Evolutionary conservation across 2,113 vertebrate species (phyloP).

Genomic region (Limanda limanda): DNA sequence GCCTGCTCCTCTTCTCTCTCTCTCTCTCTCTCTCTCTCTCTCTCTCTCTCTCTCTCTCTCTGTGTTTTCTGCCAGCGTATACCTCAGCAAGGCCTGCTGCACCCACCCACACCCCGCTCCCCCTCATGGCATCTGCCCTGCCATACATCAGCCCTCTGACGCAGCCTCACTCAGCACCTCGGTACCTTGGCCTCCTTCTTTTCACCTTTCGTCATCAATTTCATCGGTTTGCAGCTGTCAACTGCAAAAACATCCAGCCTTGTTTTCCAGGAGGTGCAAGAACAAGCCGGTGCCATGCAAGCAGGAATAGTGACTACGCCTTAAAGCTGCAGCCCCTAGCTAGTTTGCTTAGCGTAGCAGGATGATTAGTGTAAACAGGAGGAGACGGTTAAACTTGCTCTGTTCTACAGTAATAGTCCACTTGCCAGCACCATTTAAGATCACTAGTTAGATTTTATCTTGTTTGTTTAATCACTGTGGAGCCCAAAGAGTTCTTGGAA

Average conservation of each 20-base stretch:
- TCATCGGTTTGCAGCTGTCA: conserved; percentile 58
- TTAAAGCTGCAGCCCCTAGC: neutral
- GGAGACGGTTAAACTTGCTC: neutral
- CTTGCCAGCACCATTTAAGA: too few relatives aligned
- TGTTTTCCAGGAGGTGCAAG: conserved; percentile 30
- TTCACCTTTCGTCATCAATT: conserved; percentile 51
- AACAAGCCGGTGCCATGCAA: neutral
- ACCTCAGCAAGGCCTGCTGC: conserved; percentile 60
- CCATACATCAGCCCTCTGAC: conserved; percentile 74
- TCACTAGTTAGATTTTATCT: neutral
- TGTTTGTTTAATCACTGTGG: neutral
- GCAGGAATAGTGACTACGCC: neutral
- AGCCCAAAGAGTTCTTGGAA: neutral
- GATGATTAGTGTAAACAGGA: neutral
- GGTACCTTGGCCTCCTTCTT: conserved; percentile 53
- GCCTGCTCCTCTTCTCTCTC: conserved; percentile 62
- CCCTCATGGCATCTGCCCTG: conserved; percentile 67
- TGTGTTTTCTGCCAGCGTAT: conserved; percentile 55
- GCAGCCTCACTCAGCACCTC: conserved; percentile 65
- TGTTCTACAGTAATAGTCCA: neutral
- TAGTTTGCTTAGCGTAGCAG: neutral
- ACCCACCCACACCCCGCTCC: conserved; percentile 5
- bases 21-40: conserved; percentile 32
- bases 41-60: conserved; percentile 45
- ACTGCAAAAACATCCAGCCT: conserved; percentile 12